Percentiles rank a stretch among this genome's conserved stretches.
phyloP scores from a whole-genome alignment of 2,888 invertebrate genomes.

The Philonicus albiceps region DNA sequence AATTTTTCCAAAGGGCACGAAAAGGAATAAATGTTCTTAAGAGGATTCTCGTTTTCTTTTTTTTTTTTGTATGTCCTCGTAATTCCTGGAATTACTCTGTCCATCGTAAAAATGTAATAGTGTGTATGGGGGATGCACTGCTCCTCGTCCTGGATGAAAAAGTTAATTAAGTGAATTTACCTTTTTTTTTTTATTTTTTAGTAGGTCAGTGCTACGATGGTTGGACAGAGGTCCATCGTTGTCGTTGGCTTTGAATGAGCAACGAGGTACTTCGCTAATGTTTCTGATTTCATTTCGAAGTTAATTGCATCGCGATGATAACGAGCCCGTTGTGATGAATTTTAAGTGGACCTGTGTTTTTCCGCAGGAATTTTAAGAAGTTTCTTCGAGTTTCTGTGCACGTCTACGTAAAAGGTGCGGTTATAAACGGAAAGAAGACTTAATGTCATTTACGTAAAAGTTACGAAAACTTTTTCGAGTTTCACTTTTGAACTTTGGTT shows the following conservation, averaged over 20 bases:
- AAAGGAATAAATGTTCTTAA: neutral
- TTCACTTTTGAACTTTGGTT: neutral
- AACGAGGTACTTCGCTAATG: constrained; percentile 15
- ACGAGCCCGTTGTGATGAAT: constrained; percentile 15
- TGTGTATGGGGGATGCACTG: neutral
- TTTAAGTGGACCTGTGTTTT: constrained; percentile 14
- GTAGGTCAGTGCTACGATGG: neutral
- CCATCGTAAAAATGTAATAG: neutral
- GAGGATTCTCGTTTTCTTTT: neutral
- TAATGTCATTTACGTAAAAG: neutral
- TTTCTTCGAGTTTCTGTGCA: neutral
- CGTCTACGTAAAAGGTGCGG: neutral
- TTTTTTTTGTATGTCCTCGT: neutral
- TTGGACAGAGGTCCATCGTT: neutral
- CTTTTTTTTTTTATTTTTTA: neutral
- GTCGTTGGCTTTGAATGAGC: neutral
- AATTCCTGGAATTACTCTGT: neutral
- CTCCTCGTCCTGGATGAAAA: neutral
- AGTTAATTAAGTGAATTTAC: constrained; percentile 26
- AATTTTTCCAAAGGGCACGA: neutral
- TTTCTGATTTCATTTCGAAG: constrained; percentile 18
- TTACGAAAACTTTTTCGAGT: neutral
- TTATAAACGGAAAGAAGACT: neutral
- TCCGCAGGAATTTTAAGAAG: neutral
- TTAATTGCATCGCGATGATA: constrained; percentile 14